Evolutionary conservation across 1,140 invertebrate species (phyloP).

Genomic region (Cyrtorhinus lividipennis): DNA sequence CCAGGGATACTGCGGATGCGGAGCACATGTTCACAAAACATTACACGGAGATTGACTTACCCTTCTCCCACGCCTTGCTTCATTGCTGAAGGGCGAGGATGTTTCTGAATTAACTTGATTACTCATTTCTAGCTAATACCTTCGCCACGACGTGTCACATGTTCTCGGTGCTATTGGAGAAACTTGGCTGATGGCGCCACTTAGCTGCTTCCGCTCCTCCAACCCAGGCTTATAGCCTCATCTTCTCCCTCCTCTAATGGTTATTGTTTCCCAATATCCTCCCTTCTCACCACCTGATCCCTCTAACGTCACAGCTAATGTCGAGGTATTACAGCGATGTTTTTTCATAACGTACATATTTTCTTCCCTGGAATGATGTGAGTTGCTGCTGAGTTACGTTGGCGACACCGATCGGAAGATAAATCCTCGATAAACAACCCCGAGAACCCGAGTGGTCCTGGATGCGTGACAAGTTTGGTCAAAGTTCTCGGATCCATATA

Average conservation of each 20-base stretch:
- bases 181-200: background rate
- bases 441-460: too few species aligned
- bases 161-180: background rate
- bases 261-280: background rate
- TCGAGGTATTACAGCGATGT: background rate
- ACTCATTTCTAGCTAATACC: background rate
- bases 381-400: too few species aligned
- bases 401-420: too few species aligned
- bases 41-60: background rate
- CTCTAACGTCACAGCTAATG: background rate
- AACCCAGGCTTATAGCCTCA: background rate
- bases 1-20: background rate
- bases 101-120: background rate
- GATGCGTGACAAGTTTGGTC: too few species aligned
- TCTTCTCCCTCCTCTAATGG: background rate
- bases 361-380: too few species aligned
- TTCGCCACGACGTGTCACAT: background rate
- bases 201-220: background rate
- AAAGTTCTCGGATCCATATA: too few species aligned
- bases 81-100: background rate
- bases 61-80: background rate
- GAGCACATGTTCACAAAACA: background rate
- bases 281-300: background rate
- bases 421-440: too few species aligned
- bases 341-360: too few species aligned